phyloP scores from a whole-genome alignment of 1,140 invertebrate genomes.

The Druon quercuslanigerum region DNA sequence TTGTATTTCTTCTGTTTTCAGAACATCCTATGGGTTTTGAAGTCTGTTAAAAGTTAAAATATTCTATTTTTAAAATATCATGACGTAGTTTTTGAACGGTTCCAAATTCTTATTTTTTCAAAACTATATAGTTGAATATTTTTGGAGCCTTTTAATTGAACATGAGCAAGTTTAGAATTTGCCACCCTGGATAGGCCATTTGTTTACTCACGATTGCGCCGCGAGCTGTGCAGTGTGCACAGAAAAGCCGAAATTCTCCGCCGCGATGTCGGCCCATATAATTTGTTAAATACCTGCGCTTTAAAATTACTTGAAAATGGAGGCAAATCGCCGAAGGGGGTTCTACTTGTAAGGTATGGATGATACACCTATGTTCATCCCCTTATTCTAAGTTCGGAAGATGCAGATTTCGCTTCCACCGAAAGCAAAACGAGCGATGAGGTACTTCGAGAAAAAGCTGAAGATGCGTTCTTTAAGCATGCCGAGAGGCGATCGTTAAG shows the following conservation, averaged over 20 bases:
- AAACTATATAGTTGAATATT: too few species aligned
- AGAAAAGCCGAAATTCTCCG: slow-evolving; percentile 50
- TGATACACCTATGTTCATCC: not conserved
- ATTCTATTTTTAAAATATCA: too few species aligned
- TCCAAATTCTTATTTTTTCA: too few species aligned
- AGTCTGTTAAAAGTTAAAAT: too few species aligned
- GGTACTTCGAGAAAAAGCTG: slow-evolving; percentile 63
- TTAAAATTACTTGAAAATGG: slow-evolving; percentile 62
- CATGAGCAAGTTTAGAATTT: too few species aligned
- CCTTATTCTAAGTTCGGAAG: slow-evolving; percentile 37
- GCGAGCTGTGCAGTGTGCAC: not conserved
- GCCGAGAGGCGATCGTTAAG: slow-evolving; percentile 64
- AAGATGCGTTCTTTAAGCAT: slow-evolving; percentile 67
- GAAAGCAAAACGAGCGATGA: slow-evolving; percentile 45
- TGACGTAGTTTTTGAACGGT: too few species aligned
- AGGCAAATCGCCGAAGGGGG: slow-evolving; percentile 45
- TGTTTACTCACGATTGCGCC: not conserved
- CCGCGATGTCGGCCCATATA: slow-evolving; percentile 52
- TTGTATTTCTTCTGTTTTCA: too few species aligned
- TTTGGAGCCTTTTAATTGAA: too few species aligned
- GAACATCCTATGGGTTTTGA: too few species aligned
- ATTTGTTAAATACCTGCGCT: slow-evolving; percentile 57
- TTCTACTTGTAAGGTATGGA: slow-evolving; percentile 44
- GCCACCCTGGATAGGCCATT: not conserved
- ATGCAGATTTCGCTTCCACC: slow-evolving; percentile 56